These are phyloP conservation scores for Varanus komodoensis DNA, from an alignment of 2,113 vertebrate species.

Conservation along the genomic window DNA sequence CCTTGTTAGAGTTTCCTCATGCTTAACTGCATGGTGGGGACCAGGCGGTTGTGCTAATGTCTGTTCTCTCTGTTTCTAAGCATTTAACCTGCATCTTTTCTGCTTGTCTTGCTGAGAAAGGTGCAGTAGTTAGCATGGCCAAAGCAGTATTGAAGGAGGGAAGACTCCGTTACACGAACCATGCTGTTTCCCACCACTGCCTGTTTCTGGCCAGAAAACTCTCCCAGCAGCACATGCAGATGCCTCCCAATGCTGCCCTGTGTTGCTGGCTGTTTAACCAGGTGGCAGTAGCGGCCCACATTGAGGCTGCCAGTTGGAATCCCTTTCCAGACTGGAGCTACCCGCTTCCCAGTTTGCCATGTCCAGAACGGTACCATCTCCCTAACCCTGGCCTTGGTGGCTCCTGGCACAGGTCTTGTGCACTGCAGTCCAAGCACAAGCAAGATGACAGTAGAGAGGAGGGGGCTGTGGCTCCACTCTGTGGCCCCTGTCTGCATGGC, in stretches of 20 bases:
- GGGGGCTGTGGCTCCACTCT: not conserved
- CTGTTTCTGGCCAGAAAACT: not conserved
- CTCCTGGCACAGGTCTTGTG: not conserved
- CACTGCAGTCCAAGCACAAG: not conserved
- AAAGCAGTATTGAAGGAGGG: not conserved
- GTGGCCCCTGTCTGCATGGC: not conserved
- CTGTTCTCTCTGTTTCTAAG: not conserved
- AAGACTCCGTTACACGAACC: not conserved
- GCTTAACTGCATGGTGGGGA: not conserved
- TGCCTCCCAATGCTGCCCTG: not conserved
- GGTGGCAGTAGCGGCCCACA: not conserved
- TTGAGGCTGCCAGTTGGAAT: not conserved
- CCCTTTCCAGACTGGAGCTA: not conserved
- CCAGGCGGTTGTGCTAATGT: not conserved
- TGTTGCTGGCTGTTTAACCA: not conserved
- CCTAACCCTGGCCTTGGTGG: not conserved
- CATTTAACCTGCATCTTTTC: no score
- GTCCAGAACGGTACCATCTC: no score
- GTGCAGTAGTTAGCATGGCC: not conserved
- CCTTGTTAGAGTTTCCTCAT: not conserved
- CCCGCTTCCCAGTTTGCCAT: not conserved
- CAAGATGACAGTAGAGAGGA: no score
- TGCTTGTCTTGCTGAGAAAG: not conserved
- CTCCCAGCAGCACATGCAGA: not conserved
- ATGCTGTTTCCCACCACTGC: not conserved